These are phyloP conservation scores for Myotis lucifugus DNA, from an alignment of 2,113 vertebrate species.

Conservation along the genomic window DNA sequence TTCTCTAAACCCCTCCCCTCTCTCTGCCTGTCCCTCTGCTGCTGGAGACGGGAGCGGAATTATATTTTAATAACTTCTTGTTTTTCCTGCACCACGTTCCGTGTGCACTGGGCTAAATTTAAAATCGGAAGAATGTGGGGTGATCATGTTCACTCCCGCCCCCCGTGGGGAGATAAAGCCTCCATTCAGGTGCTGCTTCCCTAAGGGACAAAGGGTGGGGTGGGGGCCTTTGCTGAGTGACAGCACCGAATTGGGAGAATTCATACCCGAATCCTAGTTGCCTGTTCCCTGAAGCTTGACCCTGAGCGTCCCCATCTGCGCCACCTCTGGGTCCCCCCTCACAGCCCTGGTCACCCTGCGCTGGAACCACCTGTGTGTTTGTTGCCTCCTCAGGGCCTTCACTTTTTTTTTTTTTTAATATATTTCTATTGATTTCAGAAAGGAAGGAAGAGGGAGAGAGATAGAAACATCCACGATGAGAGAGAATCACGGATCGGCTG, in stretches of 20 bases:
- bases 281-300: neutral
- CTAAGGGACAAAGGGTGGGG: neutral
- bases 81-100: constrained; percentile 2
- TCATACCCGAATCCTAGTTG: neutral
- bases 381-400: neutral
- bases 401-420: fast-evolving
- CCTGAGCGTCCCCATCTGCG: neutral
- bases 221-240: neutral
- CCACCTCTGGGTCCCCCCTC: too few relatives aligned
- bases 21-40: neutral
- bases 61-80: constrained; percentile 55
- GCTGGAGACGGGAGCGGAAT: neutral
- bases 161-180: neutral
- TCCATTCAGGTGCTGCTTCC: neutral
- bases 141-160: neutral
- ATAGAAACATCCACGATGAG: too few relatives aligned
- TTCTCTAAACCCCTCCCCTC: neutral
- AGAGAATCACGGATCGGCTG: too few relatives aligned
- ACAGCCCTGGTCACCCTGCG: neutral
- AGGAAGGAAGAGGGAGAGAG: too few relatives aligned
- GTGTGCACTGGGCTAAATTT: constrained; percentile 68
- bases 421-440: too few relatives aligned
- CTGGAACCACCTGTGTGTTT: neutral
- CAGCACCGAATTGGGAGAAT: neutral
- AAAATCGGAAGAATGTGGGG: constrained; percentile 24